Percentiles rank a stretch among this genome's conserved stretches.
These are phyloP conservation scores for Hypolimnas misippus DNA, from an alignment of 2,888 invertebrate genomes.

Conservation along the genomic window DNA sequence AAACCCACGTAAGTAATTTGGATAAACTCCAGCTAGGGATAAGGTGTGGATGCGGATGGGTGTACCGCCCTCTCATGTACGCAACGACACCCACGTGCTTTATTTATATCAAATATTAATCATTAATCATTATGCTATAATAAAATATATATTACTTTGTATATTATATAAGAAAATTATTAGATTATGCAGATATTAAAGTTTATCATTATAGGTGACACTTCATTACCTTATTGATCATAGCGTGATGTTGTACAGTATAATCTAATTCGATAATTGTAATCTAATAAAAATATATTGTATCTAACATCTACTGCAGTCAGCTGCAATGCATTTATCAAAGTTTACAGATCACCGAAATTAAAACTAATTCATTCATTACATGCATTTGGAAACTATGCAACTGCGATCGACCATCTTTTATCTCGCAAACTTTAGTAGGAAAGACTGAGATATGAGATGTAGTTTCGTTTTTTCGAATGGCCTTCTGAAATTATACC, in stretches of 20 bases:
- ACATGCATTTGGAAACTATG: no score
- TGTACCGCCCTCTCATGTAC: not conserved
- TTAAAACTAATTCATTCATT: no score
- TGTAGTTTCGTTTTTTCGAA: not conserved
- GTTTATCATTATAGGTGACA: no score
- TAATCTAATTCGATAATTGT: no score
- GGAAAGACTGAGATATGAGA: not conserved
- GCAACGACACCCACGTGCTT: not conserved
- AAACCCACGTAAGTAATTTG: slow-evolving; percentile 16
- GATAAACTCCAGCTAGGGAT: slow-evolving; percentile 22
- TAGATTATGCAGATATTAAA: no score
- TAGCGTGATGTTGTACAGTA: no score
- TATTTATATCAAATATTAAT: not conserved
- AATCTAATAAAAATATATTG: no score
- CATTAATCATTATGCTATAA: not conserved
- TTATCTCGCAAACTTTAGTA: not conserved
- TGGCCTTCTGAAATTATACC: not conserved
- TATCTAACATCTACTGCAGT: no score
- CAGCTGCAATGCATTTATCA: no score
- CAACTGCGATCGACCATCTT: not conserved
- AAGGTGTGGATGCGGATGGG: slow-evolving; percentile 12
- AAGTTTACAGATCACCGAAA: no score
- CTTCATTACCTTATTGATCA: no score
- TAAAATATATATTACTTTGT: not conserved
- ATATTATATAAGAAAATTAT: no score